Evolutionary conservation across 2,888 invertebrate genomes (phyloP).

Genomic region (Bellardia bayeri): DNA sequence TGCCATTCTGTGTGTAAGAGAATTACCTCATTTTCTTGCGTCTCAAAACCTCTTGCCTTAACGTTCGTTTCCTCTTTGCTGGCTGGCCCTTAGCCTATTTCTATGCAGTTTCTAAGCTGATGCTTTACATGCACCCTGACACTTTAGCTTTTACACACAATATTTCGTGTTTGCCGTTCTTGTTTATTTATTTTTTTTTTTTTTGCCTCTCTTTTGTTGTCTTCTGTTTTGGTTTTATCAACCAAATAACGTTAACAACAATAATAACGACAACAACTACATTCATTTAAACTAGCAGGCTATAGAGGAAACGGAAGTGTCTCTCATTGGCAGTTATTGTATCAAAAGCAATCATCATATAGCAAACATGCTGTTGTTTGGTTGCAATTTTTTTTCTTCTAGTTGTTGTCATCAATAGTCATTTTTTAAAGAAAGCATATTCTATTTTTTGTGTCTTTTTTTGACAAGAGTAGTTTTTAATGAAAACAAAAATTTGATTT

Average conservation of each 20-base stretch:
- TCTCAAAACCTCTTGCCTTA: background rate
- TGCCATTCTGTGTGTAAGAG: conserved; percentile 29
- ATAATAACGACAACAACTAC: conserved; percentile 1
- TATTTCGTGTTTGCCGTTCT: background rate
- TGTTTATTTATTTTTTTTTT: background rate
- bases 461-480: conserved; percentile 4
- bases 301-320: conserved; percentile 59
- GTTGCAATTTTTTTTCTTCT: background rate
- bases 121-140: conserved; percentile 49
- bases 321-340: conserved; percentile 62
- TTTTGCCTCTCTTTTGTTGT: conserved; percentile 11
- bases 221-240: conserved; percentile 45
- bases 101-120: conserved; percentile 6
- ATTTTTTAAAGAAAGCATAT: conserved; percentile 30
- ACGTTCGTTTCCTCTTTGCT: background rate
- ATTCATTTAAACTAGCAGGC: background rate
- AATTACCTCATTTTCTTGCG: conserved; percentile 28
- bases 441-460: background rate
- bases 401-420: conserved; percentile 49
- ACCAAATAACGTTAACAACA: conserved; percentile 30
- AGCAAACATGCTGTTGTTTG: conserved; percentile 23
- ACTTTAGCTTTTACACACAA: background rate
- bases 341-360: conserved; percentile 61
- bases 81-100: background rate
- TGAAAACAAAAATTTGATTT: conserved; percentile 5